Percentiles rank a stretch among this genome's conserved stretches.
These are phyloP conservation scores for Regulus satrapa DNA, from an alignment of 2,113 vertebrate genomes.

Conservation along the genomic window DNA sequence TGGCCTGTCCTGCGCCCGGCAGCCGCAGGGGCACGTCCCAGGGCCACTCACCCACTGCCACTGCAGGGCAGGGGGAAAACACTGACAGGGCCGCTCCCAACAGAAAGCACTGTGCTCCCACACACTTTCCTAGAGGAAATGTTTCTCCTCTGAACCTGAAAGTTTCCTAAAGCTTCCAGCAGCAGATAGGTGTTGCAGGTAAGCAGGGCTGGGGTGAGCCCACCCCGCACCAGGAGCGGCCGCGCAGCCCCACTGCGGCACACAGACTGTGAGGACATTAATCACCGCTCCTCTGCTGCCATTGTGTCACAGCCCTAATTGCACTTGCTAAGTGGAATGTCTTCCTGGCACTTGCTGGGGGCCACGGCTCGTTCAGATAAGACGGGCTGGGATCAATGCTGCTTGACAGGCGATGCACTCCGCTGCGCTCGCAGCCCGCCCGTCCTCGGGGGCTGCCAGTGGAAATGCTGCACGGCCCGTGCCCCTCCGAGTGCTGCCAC, in stretches of 20 bases:
- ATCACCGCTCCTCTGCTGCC: neutral
- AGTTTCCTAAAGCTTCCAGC: neutral
- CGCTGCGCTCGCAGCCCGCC: neutral
- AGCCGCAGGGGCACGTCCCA: fast-evolving
- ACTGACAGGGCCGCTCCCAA: neutral
- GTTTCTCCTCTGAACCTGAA: neutral
- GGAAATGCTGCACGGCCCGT: neutral
- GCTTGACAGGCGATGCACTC: conserved; percentile 17
- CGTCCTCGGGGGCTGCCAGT: neutral
- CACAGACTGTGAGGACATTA: neutral
- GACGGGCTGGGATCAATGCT: conserved; percentile 30
- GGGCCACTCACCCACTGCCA: fast-evolving
- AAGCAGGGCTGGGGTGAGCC: neutral
- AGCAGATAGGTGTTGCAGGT: neutral
- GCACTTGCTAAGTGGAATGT: conserved; percentile 3
- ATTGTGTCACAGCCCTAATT: neutral
- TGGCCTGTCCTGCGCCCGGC: neutral
- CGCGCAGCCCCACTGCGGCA: fast-evolving
- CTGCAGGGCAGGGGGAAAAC: neutral
- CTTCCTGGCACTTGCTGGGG: neutral
- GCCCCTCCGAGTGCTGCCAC: neutral
- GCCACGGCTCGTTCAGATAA: conserved; percentile 3
- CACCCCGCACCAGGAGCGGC: neutral
- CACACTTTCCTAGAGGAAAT: neutral
- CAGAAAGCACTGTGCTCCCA: neutral